Evolutionary conservation across 1,140 invertebrate species (phyloP).

Genomic region (Drosophila mojavensis): DNA sequence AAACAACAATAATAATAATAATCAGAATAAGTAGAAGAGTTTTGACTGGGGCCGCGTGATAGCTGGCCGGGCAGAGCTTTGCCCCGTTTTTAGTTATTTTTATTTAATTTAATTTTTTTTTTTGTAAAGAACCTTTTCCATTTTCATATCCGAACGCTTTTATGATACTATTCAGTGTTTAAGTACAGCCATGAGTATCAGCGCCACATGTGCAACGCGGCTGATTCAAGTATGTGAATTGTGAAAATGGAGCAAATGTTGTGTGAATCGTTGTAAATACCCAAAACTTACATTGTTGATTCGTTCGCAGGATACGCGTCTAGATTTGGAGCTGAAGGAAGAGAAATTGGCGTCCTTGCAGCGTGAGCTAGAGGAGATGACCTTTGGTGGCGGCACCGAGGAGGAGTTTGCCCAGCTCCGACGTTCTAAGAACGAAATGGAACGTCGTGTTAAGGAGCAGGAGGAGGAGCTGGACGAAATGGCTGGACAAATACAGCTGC

Average conservation of each 20-base stretch:
- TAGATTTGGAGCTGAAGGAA: constrained; percentile 94
- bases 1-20: constrained; percentile 29
- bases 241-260: not conserved
- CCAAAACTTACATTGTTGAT: not conserved
- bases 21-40: constrained; percentile 33
- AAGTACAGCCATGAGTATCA: constrained; percentile 69
- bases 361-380: constrained; percentile 93
- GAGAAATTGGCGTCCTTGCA: constrained; percentile 91
- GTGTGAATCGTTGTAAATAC: not conserved
- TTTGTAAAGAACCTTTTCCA: constrained; percentile 6
- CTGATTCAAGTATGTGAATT: constrained; percentile 57
- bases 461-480: constrained; percentile 98
- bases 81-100: constrained; percentile 14
- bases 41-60: constrained; percentile 32
- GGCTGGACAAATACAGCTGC: constrained; percentile 93
- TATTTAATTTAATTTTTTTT: not conserved
- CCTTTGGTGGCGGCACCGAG: constrained; percentile 92
- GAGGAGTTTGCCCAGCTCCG: constrained; percentile 93
- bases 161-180: constrained; percentile 4
- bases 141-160: constrained; percentile 13
- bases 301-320: constrained; percentile 88
- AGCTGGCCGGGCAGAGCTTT: constrained; percentile 28
- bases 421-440: constrained; percentile 94
- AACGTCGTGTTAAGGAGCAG: constrained; percentile 94
- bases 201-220: constrained; percentile 59